Evolutionary conservation across 1,140 invertebrate genomes (phyloP), one percentile per base, ranked within the genome.

Genomic region (Atta texana): DNA sequence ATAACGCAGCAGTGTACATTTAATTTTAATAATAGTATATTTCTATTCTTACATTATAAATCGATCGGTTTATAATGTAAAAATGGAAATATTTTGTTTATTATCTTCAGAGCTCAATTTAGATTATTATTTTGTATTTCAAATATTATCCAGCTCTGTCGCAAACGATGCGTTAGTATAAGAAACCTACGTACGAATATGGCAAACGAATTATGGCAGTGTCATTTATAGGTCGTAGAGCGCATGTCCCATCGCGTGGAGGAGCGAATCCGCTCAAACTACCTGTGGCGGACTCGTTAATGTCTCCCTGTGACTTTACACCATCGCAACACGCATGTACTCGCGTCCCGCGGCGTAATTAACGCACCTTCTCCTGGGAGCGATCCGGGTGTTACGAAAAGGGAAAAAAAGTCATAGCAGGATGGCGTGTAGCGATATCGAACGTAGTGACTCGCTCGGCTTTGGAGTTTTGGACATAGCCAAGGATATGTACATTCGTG

Each of bases 281-380:
- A 88, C 64, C 87, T 85, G 78, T 76, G 39, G 10, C 21, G 66
- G 66, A 34, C 72, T 89, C 81, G 53, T 88, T 89, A 85, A 57
- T 72, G 64, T 88, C 80, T 72, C 21, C 80, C 31, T 53, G 57
- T n/a, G 71, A 78, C 82, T 89, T 78, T 59, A 78, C 84, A 84
- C 49, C 55, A 12, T 55, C 21, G 44, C 55, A 12, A 44, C 21
- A 78, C 39, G 59, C 34, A 21, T 76, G n/a, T 59, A 59, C 75
- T 12, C 66, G 66, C 53, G 18, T 74, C 80, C 55, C 68, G 61
- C 55, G 77, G 44, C 71, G 64, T 84, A 85, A 89, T 89, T 89
- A 89, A 89, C 78, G 44, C 75, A 66, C 64, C n/a, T 51, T 28
- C 69, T 74, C 44, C 34, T 34, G 57, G 39, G 34, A 18, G 28